Conservation (phyloP, 30 jellyfish, hydroid and myxozoan genomes). For the Haliclystus octoradiatus region DNA sequence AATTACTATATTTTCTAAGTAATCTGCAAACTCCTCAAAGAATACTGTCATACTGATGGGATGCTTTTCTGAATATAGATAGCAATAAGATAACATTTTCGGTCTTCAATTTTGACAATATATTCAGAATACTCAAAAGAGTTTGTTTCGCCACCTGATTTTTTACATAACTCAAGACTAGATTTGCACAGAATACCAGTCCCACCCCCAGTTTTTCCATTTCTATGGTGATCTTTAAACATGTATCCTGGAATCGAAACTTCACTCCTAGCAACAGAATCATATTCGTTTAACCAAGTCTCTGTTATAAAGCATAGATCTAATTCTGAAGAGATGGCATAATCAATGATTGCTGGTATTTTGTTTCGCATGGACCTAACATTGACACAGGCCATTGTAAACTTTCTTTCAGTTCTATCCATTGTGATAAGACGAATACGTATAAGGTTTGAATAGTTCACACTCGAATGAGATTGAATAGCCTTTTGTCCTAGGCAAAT, state of each 20-base stretch:
- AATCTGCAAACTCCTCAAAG: constrained; percentile 29
- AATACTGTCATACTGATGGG: constrained; percentile 17
- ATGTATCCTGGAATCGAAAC: constrained; percentile 15
- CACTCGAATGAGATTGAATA: constrained; percentile 11
- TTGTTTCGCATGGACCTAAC: constrained; percentile 25
- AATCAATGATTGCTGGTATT: constrained; percentile 23
- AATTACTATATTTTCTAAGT: constrained; percentile 6
- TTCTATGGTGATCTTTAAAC: constrained; percentile 30
- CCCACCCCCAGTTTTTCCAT: constrained; percentile 34
- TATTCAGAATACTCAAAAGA: constrained; percentile 35
- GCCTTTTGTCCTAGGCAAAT: neutral
- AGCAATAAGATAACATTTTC: constrained; percentile 15
- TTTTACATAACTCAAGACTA: constrained; percentile 14
- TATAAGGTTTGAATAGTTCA: constrained; percentile 1
- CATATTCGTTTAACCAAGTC: constrained; percentile 21
- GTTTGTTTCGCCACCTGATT: constrained; percentile 30
- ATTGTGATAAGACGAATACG: constrained; percentile 3
- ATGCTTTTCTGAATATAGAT: constrained; percentile 19
- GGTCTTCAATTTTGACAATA: constrained; percentile 22
- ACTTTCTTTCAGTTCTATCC: constrained; percentile 17
- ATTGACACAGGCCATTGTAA: constrained; percentile 13
- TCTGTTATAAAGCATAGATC: constrained; percentile 19
- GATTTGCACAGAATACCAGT: constrained; percentile 18
- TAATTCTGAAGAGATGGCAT: constrained; percentile 2
- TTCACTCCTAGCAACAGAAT: constrained; percentile 23